Evolutionary conservation across 2,797 vertebrate species (phyloP), one percentile per base, ranked within the genome.

Genomic region (Champsocephalus gunnari): DNA sequence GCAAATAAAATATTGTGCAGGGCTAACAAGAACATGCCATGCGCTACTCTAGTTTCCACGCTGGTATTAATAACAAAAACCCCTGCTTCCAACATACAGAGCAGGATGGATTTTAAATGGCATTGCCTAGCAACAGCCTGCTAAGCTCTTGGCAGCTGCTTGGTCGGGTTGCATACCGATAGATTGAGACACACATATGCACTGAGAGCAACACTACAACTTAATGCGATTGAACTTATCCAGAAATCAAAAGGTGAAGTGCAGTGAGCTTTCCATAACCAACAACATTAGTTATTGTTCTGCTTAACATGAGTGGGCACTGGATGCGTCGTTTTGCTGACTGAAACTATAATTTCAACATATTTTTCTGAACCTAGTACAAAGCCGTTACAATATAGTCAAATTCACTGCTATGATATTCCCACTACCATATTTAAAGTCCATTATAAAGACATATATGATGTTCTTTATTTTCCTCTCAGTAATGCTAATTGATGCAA

Each of bases 71-170:
- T 66, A 61, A 75, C 71, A 67, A 81, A 28, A 85, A 88, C 75
- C 75, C 63, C 77, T 80, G 85, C 79, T 75, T 81, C 81, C 72
- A 84, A 79, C 84, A 84, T 63, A 85, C 82, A 80, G 75, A 75
- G 82, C 80, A 66, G 81, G 82, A 88, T 71, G 70, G 90, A 87
- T 90, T 89, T 88, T 87, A 88, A 90, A 92, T 79, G 85, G 82
- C 85, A 93, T 94, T 86, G 92, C 93, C 90, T 93, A 94, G 93
- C 93, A 94, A 94, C 93, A 89, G 89, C 75, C 81, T 66, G 77
- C 89, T 89, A 87, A 90, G 90, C 88, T 91, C 85, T 75, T 84
- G 86, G 87, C 87, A 87, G 89, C 82, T 87, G 84, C 85, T 80
- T 58, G 77, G 86, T 89, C 14, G 82, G 83, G 73, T 69, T 67